Evolutionary conservation across 1,140 invertebrate genomes (phyloP).

Genomic region (Anoplophora glabripennis): DNA sequence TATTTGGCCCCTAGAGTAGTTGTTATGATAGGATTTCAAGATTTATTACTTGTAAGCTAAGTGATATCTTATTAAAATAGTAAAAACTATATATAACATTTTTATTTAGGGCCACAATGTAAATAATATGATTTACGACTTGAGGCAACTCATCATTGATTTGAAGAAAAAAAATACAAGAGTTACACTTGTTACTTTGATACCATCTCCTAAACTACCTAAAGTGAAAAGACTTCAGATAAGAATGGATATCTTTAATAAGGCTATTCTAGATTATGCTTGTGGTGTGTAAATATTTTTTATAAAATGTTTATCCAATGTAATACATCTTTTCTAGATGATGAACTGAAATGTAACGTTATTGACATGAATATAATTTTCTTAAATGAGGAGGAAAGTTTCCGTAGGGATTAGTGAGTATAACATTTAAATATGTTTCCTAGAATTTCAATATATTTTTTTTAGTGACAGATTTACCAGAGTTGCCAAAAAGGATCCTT

Average conservation of each 20-base stretch:
- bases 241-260: constrained; percentile 32
- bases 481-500: constrained; percentile 28
- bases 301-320: neutral
- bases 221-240: constrained; percentile 13
- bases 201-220: constrained; percentile 31
- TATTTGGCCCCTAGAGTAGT: constrained; percentile 34
- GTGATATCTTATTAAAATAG: neutral
- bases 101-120: constrained; percentile 27
- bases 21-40: constrained; percentile 34
- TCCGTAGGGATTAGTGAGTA: constrained; percentile 32
- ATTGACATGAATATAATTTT: constrained; percentile 37
- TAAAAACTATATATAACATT: neutral
- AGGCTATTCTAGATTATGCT: constrained; percentile 30
- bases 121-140: constrained; percentile 30
- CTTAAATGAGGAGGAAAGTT: constrained; percentile 23
- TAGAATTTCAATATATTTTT: neutral
- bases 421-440: no score
- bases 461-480: constrained; percentile 32
- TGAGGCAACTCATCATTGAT: constrained; percentile 28
- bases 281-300: constrained; percentile 4
- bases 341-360: constrained; percentile 28
- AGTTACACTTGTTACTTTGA: constrained; percentile 31
- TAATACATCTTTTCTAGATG: constrained; percentile 17
- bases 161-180: constrained; percentile 31
- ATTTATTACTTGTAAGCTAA: constrained; percentile 30